Evolutionary conservation across 2,888 invertebrate species (phyloP).

Genomic region (Hypomecis atomaria): DNA sequence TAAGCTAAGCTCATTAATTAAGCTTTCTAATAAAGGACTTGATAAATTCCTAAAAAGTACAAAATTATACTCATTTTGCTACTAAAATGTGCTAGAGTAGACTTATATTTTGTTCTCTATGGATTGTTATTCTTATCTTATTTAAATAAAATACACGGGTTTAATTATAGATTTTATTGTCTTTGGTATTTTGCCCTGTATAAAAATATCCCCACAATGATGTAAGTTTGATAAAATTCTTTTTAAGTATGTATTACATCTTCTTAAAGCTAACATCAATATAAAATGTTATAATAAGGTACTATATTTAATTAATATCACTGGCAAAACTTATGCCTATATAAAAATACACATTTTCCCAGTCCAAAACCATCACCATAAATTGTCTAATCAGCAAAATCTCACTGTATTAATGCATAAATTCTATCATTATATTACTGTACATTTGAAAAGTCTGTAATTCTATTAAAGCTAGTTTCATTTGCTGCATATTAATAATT

Average conservation of each 20-base stretch:
- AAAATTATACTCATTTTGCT: slow-evolving; percentile 25
- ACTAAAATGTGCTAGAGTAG: slow-evolving; percentile 31
- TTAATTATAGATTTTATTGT: slow-evolving; percentile 37
- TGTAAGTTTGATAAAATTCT: neutral
- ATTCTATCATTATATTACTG: no score
- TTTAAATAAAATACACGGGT: slow-evolving; percentile 24
- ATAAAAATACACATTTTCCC: no score
- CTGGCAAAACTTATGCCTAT: no score
- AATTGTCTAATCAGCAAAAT: no score
- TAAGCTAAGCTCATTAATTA: slow-evolving; percentile 14
- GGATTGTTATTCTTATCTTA: slow-evolving; percentile 14
- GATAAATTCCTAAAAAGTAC: slow-evolving; percentile 23
- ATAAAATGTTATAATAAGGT: no score
- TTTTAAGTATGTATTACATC: neutral
- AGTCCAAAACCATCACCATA: no score
- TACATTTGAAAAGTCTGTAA: no score
- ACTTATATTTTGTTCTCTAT: slow-evolving; percentile 29
- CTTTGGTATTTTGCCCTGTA: slow-evolving; percentile 11
- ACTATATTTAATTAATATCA: no score
- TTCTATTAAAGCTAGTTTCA: no score
- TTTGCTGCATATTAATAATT: no score
- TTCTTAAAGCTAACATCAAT: neutral
- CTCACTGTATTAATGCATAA: no score
- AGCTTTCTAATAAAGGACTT: slow-evolving; percentile 25
- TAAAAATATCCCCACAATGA: neutral